A percentile compares a stretch with the other conserved stretches of the same genome.
phyloP scores from a whole-genome alignment of 2,797 vertebrate genomes.

The Selene dorsalis region DNA sequence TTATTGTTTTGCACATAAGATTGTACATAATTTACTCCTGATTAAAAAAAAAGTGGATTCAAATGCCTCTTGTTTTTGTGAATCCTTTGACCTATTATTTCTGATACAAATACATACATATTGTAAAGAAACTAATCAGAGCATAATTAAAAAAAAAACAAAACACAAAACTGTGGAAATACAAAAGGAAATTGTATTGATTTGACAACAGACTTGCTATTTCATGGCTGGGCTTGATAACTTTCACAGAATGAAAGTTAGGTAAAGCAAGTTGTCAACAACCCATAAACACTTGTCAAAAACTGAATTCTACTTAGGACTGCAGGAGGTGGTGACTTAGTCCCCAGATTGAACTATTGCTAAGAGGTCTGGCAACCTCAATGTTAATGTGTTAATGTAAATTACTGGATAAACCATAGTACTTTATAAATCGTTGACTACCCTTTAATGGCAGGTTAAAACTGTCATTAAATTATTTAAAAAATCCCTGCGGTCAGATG shows the following conservation, averaged over 20 bases:
- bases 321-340: background rate
- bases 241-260: slow-evolving; percentile 1
- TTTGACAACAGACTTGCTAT: background rate
- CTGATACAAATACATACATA: background rate
- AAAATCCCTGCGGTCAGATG: slow-evolving; percentile 73
- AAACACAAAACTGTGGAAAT: slow-evolving; percentile 13
- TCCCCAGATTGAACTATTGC: background rate
- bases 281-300: slow-evolving; percentile 8
- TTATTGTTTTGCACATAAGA: background rate
- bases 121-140: background rate
- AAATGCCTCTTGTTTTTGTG: background rate
- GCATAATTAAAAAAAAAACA: slow-evolving; percentile 20
- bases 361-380: background rate
- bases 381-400: background rate
- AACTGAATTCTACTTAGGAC: slow-evolving; percentile 4
- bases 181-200: background rate
- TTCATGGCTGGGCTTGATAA: background rate
- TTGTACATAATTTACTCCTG: background rate
- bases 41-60: background rate
- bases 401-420: background rate
- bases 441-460: background rate
- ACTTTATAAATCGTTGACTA: background rate
- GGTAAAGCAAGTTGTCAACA: slow-evolving; percentile 6
- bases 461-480: background rate
- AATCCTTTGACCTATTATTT: background rate